Base-by-base conservation (phyloP, 2,113 vertebrate species). In the Leiothrix lutea region DNA sequence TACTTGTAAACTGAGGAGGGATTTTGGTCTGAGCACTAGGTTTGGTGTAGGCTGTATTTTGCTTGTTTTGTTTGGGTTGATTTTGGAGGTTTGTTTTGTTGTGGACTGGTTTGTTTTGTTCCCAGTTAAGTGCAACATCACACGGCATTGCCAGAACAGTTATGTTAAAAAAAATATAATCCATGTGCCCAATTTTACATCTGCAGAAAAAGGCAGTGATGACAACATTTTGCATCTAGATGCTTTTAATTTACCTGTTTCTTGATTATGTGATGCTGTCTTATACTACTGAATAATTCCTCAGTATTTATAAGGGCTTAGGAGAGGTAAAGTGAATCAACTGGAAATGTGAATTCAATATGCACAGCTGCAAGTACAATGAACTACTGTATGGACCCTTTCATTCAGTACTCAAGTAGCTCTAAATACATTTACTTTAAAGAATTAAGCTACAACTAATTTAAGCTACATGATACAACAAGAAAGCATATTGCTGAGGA, bases 91-190 rank as follows among this genome's bases (percentile, higher is more conserved):
- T 56, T 69, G 13, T 47, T 62, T 75, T 54, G 42, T 24, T 83
- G 25, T 36, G 3, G 8, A 24, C 6, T 70, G 12, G 3, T 28
- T 38, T 1, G 1, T 50, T 51, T 31, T 47, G 6, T 4, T 31
- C 4, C 7, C 22, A 14, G 29, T 66, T 47, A 61, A 83, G 20
- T 26, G 25, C 20, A 90, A 54, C 21, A 80, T 15, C 17, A 53
- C 28, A 79, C 8, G 75, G 38, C 13, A 50, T 0, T 36, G 25
- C 13, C 47, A 81, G 19, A 57, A 36, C 21, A 69, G 11, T 35
- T 26, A 12, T 8, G 14, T n/a, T 38, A 26, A 50, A 89, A 62
- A 74, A 53, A 66, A 47, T 8, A 36, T 4, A 64, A 62, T 13
- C n/a, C 40, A 93, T 2, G 12, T 51, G 8, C 21, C 24, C 56